Evolutionary conservation across 2,888 invertebrate genomes (phyloP), one percentile per base, ranked within the genome.

Genomic region (Leistus spinibarbis): DNA sequence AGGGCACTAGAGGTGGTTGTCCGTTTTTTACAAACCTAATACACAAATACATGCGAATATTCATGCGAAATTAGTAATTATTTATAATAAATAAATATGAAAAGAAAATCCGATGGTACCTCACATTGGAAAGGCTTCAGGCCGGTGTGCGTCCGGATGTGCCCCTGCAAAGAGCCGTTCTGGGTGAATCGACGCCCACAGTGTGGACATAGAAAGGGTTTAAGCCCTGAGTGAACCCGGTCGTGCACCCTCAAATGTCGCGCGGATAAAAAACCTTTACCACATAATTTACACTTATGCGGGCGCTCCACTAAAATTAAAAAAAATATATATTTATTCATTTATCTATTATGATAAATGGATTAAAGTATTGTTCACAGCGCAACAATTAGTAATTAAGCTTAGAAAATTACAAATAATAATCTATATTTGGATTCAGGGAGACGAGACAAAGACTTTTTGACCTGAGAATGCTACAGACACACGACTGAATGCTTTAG

Each of bases 181-280:
- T 78, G 77, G n/a, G 69, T 71, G 69, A 82, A 82, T 3, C 76
- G 64, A 62, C 77, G 77, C 2, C 76, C 70, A 76, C 82, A 82
- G 23, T 79, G 62, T 0, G 77, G 67, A 77, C 82, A 81, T 68
- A 76, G 69, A 23, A 77, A 79, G 0, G 79, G 78, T 60, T 77
- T 78, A 16, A 79, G 78, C 0, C 79, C 77, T 0, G 77, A 65
- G 74, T 83, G 83, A 1, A 78, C 76, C 57, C 78, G 74, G 16
- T 69, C 67, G 68, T 83, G 83, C n/a, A 77, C 76, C 13, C 77
- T 79, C 69, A 82, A 76, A 76, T 81, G 80, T 40, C 81, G 76
- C 13, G 67, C 68, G 1, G 81, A 80, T 56, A 80, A 78, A 76
- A 83, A 82, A 27, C 79, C 73, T 60, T 81, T 82, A 1, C 77